Evolutionary conservation across 1,140 invertebrate species (phyloP).

Genomic region (Dreissena polymorpha): DNA sequence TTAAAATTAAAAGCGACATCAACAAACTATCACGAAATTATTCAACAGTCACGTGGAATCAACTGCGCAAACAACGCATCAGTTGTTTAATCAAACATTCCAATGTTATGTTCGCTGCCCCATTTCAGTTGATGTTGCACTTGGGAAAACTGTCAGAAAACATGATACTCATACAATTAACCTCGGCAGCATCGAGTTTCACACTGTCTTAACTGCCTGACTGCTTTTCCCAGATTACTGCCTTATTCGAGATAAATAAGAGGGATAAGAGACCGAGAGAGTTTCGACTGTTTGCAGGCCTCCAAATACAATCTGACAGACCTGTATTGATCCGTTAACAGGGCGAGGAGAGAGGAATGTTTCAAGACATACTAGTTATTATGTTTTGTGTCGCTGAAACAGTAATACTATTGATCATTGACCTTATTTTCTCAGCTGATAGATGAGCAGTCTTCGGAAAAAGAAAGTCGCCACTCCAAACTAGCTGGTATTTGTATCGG

Average conservation of each 20-base stretch:
- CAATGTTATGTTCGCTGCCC: no score
- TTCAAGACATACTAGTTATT: conserved; percentile 10
- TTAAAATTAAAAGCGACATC: no score
- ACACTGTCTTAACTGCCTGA: no score
- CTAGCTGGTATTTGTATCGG: background rate
- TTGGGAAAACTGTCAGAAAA: no score
- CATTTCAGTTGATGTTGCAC: no score
- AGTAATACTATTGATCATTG: conserved; percentile 7
- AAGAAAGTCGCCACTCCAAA: background rate
- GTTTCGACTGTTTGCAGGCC: background rate
- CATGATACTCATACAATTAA: no score
- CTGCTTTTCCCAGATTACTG: background rate
- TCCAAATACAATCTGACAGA: background rate
- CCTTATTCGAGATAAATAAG: background rate
- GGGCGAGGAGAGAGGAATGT: background rate
- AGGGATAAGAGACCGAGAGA: background rate
- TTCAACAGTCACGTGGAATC: no score
- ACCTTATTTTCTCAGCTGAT: background rate
- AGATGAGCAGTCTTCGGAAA: background rate
- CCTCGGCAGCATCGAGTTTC: no score
- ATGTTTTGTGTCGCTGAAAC: conserved; percentile 4
- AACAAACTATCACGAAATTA: no score
- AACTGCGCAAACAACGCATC: no score
- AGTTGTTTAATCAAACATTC: no score
- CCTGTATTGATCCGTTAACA: background rate